Base-by-base conservation (phyloP, 2,888 invertebrate genomes). In the Apamea epomidion region DNA sequence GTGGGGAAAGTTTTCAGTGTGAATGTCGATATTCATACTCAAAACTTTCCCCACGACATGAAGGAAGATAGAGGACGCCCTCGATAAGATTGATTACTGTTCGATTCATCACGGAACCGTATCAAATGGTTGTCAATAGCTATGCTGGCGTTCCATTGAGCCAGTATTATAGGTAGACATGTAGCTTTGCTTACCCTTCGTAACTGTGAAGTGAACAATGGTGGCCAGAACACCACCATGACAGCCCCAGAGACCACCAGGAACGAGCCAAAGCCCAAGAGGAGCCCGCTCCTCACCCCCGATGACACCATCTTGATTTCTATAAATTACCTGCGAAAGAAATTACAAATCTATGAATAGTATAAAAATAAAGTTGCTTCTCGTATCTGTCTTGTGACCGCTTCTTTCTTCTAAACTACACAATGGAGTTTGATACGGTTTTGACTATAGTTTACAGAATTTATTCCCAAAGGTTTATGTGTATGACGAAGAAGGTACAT, bases 201-300 rank as follows among this genome's bases (percentile, higher is more conserved):
- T 32, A 97, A 83, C 84, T 96, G 94, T n/a, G 91, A 68, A 76
- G 93, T 91, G 90, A 94, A 97, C 29, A 97, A 76, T 0, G 93
- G 86, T 0, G 97, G 97, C 97, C 97, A 97, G 85, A 93, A 95
- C 0, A 96, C 92, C 51, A 95, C 94, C 90, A 95, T 91, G 2
- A 97, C 90, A 0, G 96, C 96, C 3, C 96, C 96, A 0, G 94
- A 21, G 0, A 97, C 94, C 70, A 97, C 95, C 58, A 94, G 80
- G 0, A 93, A 86, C 0, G 95, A 93, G 2, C 97, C 97, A 73
- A 93, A 96, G n/a, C 95, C 95, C 93, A 97, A 92, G 14, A 95
- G 91, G 48, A 94, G 89, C 4, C 94, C 94, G 65, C 92, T 95
- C 87, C 94, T 96, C 74, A 87, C 81, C 4, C 91, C 90, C 0